These are phyloP conservation scores for Chrysodeixis includens DNA, from an alignment of 2,888 invertebrate species.

Conservation along the genomic window DNA sequence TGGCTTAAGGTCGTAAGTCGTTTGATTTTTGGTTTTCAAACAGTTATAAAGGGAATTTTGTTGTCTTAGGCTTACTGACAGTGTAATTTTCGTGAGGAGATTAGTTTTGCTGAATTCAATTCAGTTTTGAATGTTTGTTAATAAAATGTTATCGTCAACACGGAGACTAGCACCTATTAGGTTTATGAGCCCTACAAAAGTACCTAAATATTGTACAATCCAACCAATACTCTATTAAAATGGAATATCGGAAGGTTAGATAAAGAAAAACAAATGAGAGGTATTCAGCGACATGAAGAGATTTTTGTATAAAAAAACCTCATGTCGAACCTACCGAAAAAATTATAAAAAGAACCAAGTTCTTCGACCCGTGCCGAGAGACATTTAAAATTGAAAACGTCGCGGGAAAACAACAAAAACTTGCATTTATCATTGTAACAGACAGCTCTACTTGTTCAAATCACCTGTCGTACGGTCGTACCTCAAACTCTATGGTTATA, in stretches of 20 bases:
- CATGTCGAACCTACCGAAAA: background rate
- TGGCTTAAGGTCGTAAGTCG: conserved; percentile 9
- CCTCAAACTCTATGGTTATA: conserved; percentile 13
- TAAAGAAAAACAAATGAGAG: too few relatives aligned
- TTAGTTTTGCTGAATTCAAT: conserved; percentile 30
- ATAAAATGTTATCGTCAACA: conserved; percentile 10
- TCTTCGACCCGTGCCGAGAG: background rate
- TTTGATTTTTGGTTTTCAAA: conserved; percentile 2
- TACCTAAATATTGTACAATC: too few relatives aligned
- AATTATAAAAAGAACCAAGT: background rate
- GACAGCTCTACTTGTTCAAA: conserved; percentile 5
- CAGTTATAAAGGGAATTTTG: background rate
- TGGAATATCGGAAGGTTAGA: too few relatives aligned
- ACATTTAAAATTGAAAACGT: background rate
- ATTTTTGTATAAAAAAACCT: too few relatives aligned
- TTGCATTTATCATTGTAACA: conserved; percentile 13
- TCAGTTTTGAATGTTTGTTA: conserved; percentile 29
- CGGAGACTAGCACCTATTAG: too few relatives aligned
- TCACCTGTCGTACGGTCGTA: background rate
- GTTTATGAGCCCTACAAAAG: too few relatives aligned
- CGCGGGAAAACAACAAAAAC: background rate
- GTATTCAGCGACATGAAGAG: too few relatives aligned
- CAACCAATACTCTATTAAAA: too few relatives aligned
- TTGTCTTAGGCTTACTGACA: conserved; percentile 26
- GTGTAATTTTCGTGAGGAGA: conserved; percentile 37